Percentiles rank a stretch among this genome's conserved stretches.
phyloP scores from a whole-genome alignment of 2,888 invertebrate genomes.

The Agonum fuliginosum region DNA sequence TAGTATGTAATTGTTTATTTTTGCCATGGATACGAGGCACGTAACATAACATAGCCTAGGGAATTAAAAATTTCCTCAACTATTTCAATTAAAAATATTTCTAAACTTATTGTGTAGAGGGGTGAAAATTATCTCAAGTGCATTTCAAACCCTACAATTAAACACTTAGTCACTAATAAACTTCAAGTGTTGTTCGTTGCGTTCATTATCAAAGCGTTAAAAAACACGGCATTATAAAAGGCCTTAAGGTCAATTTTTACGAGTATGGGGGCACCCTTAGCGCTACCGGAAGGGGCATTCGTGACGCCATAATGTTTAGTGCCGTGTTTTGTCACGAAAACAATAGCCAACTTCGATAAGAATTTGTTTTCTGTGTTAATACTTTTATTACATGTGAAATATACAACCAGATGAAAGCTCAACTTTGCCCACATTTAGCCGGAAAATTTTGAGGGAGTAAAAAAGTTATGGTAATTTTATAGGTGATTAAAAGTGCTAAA shows the following conservation, averaged over 20 bases:
- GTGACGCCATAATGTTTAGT: slow-evolving; percentile 46
- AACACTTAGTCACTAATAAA: background rate
- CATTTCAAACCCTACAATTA: slow-evolving; percentile 12
- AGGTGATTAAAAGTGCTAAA: slow-evolving; percentile 1
- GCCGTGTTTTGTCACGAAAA: slow-evolving; percentile 53
- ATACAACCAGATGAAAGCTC: slow-evolving; percentile 50
- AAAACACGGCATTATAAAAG: slow-evolving; percentile 7
- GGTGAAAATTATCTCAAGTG: background rate
- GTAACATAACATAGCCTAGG: no score
- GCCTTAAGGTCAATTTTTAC: slow-evolving; percentile 1
- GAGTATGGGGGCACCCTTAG: slow-evolving; percentile 23
- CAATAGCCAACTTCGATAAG: slow-evolving; percentile 55
- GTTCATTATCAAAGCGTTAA: slow-evolving; percentile 21
- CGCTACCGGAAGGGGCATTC: slow-evolving; percentile 18
- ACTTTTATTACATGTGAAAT: slow-evolving; percentile 57
- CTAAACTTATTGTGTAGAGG: no score
- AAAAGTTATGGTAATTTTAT: slow-evolving; percentile 39
- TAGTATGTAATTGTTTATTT: no score
- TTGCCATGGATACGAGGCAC: no score
- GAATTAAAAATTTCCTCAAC: no score
- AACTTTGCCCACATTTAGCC: background rate
- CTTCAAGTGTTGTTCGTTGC: background rate
- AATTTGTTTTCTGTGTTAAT: slow-evolving; percentile 55
- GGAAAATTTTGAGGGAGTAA: background rate
- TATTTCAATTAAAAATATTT: no score